phyloP scores from a whole-genome alignment of 2,888 invertebrate species.

The Tipula lateralis region DNA sequence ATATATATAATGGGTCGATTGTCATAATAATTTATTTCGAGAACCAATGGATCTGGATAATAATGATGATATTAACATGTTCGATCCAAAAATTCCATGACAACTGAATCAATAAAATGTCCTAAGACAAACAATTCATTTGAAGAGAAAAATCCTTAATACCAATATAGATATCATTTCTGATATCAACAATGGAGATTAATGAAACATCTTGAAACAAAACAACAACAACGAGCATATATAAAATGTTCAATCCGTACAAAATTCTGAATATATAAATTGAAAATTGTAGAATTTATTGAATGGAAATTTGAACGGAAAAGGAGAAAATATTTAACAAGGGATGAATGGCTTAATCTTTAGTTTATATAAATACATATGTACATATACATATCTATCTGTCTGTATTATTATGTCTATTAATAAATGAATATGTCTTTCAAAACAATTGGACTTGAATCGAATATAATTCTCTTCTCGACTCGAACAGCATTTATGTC shows the following conservation, averaged over 20 bases:
- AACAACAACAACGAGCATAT: not conserved
- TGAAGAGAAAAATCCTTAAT: not conserved
- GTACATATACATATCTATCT: not conserved
- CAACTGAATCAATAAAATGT: conserved; percentile 1
- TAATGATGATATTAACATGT: not conserved
- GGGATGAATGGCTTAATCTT: not conserved
- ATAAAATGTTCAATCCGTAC: not conserved
- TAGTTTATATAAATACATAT: not conserved
- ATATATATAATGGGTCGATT: too few species aligned
- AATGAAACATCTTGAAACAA: not conserved
- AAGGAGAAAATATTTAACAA: not conserved
- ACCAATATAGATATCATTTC: not conserved
- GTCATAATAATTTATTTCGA: too few species aligned
- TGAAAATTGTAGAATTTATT: not conserved
- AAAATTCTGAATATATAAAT: not conserved
- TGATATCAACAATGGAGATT: not conserved
- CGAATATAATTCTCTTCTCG: not conserved
- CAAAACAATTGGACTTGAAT: not conserved
- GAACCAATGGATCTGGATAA: too few species aligned
- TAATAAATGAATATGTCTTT: not conserved
- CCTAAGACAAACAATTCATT: not conserved
- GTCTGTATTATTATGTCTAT: not conserved
- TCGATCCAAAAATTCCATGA: not conserved
- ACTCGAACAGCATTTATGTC: not conserved
- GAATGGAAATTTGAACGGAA: not conserved